A percentile compares a stretch with the other conserved stretches of the same genome.
These are phyloP conservation scores for Pelecanus crispus DNA, from an alignment of 2,113 vertebrate species.

Conservation along the genomic window DNA sequence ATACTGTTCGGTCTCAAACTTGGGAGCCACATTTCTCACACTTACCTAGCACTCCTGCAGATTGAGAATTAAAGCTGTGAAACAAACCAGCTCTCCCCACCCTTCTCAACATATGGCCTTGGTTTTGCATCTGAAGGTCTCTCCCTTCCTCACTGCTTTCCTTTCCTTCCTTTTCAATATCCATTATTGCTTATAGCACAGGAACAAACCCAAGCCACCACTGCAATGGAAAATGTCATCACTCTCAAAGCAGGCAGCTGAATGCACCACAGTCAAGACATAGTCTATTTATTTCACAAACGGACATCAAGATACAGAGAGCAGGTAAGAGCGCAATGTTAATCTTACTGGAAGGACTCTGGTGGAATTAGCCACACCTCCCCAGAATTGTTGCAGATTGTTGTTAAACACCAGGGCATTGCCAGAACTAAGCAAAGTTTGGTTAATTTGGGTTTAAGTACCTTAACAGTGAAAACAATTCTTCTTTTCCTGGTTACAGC, in stretches of 20 bases:
- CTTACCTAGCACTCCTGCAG: neutral
- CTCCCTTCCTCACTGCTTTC: neutral
- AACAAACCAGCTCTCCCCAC: neutral
- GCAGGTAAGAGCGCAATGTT: neutral
- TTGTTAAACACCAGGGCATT: neutral
- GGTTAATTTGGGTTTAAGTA: neutral
- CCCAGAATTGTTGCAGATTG: neutral
- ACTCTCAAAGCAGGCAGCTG: neutral
- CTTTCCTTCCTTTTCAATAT: neutral
- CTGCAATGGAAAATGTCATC: rapidly evolving
- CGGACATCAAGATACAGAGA: neutral
- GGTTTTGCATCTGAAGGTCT: neutral
- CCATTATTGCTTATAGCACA: neutral
- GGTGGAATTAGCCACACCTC: neutral
- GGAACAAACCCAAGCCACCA: neutral
- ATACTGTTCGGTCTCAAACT: neutral
- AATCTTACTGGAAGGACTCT: neutral
- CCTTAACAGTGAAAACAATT: neutral
- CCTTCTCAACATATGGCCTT: neutral
- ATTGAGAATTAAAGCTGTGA: neutral
- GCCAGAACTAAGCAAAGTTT: neutral
- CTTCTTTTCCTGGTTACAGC: neutral
- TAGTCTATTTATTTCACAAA: neutral
- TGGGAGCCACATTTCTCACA: neutral
- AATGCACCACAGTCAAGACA: rapidly evolving